Evolutionary conservation across 2,797 vertebrate genomes (phyloP), one percentile per base, ranked within the genome.

Genomic region (Odontamblyopus lacepedii): DNA sequence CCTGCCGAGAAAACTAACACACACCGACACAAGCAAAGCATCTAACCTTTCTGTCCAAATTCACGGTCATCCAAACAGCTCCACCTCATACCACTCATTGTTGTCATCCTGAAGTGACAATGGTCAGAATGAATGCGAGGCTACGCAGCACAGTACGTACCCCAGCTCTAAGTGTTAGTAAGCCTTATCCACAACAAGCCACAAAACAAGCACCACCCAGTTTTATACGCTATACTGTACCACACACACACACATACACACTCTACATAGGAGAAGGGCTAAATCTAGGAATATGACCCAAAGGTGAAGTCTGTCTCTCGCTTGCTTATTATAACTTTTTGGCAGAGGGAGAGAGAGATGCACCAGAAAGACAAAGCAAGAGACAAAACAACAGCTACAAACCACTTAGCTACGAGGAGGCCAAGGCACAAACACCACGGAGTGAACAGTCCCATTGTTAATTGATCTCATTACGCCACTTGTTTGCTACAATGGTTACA

Each of bases 1-100:
- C 80, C 87, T 69, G 73, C 89, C 76, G 76, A 87, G 84, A 75
- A 87, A 83, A 90, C 76, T 85, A 76, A 87, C 83, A 90, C 77
- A 88, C 76, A 88, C 90, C 88, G 91, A 87, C 90, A 92, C 87
- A 90, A 91, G 85, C 89, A 80, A 77, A 93, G 78, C 90, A 82
- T 91, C 92, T 93, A 93, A 93, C 92, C 92, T 93, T 88, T 88
- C 92, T 91, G 88, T 92, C 88, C 91, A 93, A 90, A 92, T 92
- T 93, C 91, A 92, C 88, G 91, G 91, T 91, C 91, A 92, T 92
- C 92, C 91, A 92, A 93, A 91, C 89, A 93, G 91, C 90, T 93
- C 92, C 91, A 93, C 91, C 86, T 93, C 92, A 93, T 84, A 92
- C 91, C 91, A 92, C 83, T 92, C 91, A 91, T 87, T 89, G 91